These are phyloP conservation scores for Eulemur albifrons DNA, from an alignment of 2,797 vertebrate genomes.

Conservation along the genomic window DNA sequence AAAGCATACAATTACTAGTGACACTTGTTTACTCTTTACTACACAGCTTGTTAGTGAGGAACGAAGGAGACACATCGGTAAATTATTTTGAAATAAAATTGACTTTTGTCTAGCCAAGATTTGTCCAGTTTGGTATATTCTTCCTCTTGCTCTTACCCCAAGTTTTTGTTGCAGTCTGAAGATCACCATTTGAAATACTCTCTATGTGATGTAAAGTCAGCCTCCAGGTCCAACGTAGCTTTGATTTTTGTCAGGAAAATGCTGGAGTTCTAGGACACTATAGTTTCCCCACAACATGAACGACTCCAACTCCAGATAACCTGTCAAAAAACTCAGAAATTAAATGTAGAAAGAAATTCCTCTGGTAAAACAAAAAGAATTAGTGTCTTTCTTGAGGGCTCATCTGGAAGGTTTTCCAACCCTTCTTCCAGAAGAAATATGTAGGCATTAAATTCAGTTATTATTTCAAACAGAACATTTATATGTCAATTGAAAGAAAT, in stretches of 20 bases:
- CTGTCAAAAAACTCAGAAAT: conserved; percentile 43
- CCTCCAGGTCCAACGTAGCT: background rate
- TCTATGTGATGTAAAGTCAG: background rate
- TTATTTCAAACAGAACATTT: conserved; percentile 57
- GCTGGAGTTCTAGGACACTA: background rate
- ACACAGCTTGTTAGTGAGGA: background rate
- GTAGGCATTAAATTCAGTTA: conserved; percentile 32
- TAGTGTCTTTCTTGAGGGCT: conserved; percentile 39
- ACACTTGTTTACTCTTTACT: background rate
- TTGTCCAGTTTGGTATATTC: background rate
- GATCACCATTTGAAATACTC: conserved; percentile 1
- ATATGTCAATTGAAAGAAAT: conserved; percentile 59
- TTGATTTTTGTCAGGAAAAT: conserved; percentile 20
- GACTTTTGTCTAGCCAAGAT: background rate
- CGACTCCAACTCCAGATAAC: background rate
- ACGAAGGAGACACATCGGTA: background rate
- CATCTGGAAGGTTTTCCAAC: background rate
- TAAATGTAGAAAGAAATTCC: conserved; percentile 49
- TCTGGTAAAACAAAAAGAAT: conserved; percentile 48
- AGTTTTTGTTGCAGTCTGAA: conserved; percentile 22
- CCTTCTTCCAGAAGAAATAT: conserved; percentile 25
- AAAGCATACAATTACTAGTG: background rate
- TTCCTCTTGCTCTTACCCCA: background rate
- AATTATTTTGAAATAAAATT: conserved; percentile 39
- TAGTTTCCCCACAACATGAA: background rate